Percentiles rank a stretch among this genome's conserved stretches.
phyloP scores from a whole-genome alignment of 23 tunicate species.

The Halocynthia aurantium region DNA sequence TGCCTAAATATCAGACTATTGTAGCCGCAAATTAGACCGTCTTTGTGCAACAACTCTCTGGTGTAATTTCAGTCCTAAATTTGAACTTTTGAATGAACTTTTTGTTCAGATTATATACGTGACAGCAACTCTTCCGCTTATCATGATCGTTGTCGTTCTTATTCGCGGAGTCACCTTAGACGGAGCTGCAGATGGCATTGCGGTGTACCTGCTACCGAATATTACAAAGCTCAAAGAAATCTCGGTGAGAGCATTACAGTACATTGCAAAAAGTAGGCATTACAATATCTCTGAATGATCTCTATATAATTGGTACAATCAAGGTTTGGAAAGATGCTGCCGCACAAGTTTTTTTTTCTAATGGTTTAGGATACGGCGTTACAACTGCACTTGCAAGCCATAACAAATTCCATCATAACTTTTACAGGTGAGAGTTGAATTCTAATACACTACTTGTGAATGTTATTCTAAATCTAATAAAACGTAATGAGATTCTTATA shows the following conservation, averaged over 20 bases:
- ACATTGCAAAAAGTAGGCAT: too few relatives aligned
- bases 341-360: conserved; percentile 42
- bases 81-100: too few relatives aligned
- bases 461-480: too few relatives aligned
- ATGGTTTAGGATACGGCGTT: conserved; percentile 10
- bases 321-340: conserved; percentile 67
- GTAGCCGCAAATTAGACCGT: too few relatives aligned
- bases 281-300: too few relatives aligned
- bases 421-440: conserved; percentile 27
- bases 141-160: conserved; percentile 30
- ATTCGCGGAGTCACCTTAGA: conserved; percentile 48
- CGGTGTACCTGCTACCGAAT: conserved; percentile 34
- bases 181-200: conserved; percentile 40
- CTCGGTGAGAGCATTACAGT: neutral
- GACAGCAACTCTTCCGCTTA: conserved; percentile 41
- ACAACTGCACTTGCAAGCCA: conserved; percentile 30
- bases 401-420: conserved; percentile 43
- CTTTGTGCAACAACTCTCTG: too few relatives aligned
- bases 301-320: too few relatives aligned
- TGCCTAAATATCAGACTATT: too few relatives aligned
- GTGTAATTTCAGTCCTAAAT: too few relatives aligned
- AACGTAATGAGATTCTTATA: too few relatives aligned
- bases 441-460: neutral
- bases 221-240: conserved; percentile 4
- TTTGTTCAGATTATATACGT: conserved; percentile 48